phyloP scores from a whole-genome alignment of 2,113 vertebrate genomes.

The Spilogale gracilis region DNA sequence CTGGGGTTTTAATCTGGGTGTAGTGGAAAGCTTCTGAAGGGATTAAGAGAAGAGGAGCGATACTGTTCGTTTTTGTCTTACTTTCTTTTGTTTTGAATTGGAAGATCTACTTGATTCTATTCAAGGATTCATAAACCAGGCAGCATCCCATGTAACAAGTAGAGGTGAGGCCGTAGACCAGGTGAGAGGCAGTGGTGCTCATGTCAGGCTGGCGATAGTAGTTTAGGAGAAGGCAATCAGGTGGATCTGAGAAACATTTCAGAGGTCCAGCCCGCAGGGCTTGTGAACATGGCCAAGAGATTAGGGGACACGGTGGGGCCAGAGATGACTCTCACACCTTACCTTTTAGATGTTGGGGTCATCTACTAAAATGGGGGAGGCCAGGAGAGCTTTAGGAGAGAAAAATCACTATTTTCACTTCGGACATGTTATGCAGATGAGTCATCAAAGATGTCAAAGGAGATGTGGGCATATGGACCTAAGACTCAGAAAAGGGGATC shows the following conservation, averaged over 20 bases:
- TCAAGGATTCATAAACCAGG: not conserved
- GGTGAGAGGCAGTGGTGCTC: not conserved
- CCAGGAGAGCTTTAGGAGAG: not conserved
- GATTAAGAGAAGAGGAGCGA: not conserved
- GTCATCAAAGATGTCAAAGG: no score
- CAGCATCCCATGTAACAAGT: not conserved
- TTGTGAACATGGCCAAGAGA: no score
- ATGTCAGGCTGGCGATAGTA: fast-evolving
- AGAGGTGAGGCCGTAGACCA: not conserved
- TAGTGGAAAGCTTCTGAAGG: fast-evolving
- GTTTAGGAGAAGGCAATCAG: no score
- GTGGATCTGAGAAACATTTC: not conserved
- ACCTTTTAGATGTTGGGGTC: not conserved
- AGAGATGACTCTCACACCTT: fast-evolving
- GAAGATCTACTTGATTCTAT: not conserved
- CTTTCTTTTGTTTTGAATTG: not conserved
- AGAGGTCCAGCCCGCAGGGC: not conserved
- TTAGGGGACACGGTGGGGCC: fast-evolving
- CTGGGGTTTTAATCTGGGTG: not conserved
- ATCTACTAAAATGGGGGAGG: not conserved
- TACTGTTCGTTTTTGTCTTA: not conserved
- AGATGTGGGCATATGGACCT: not conserved
- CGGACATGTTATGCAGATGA: not conserved
- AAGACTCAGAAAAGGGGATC: not conserved
- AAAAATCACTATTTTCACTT: not conserved